These are phyloP conservation scores for Caenorhabditis brenneri DNA, from an alignment of 1,140 invertebrate genomes.

Conservation along the genomic window DNA sequence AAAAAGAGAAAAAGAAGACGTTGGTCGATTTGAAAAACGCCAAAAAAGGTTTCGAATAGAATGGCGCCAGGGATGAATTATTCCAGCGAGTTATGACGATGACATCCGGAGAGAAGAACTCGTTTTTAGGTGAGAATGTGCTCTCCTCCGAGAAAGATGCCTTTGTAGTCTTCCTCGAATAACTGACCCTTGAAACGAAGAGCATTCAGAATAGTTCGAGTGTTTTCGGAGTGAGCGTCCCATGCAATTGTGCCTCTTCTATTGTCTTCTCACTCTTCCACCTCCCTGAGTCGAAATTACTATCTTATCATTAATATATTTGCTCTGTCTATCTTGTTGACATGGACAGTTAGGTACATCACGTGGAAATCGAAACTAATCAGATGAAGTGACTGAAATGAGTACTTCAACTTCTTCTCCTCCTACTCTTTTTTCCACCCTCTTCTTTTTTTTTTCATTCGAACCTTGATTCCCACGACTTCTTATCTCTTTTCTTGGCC, in stretches of 20 bases:
- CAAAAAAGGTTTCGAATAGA: not conserved
- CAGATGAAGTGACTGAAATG: constrained; percentile 6
- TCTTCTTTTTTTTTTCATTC: not conserved
- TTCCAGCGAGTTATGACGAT: not conserved
- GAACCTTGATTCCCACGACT: constrained; percentile 10
- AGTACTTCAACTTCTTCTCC: not conserved
- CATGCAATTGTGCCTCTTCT: not conserved
- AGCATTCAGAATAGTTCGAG: not conserved
- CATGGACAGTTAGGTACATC: constrained; percentile 9
- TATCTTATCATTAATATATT: not conserved
- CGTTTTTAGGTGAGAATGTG: not conserved
- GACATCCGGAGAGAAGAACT: not conserved
- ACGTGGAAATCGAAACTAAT: constrained; percentile 29
- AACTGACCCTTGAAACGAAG: not conserved
- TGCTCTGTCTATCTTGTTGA: constrained; percentile 8
- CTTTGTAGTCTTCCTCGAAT: not conserved
- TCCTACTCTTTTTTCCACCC: not conserved
- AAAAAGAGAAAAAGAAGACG: not conserved
- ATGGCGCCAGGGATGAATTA: not conserved
- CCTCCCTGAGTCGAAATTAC: not conserved
- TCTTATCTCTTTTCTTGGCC: not conserved
- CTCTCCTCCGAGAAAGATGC: not conserved
- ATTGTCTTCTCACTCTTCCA: not conserved
- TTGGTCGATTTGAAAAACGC: not conserved
- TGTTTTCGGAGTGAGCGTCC: not conserved